phyloP scores from a whole-genome alignment of 2,797 vertebrate species.

The Melanotaenia boesemani region DNA sequence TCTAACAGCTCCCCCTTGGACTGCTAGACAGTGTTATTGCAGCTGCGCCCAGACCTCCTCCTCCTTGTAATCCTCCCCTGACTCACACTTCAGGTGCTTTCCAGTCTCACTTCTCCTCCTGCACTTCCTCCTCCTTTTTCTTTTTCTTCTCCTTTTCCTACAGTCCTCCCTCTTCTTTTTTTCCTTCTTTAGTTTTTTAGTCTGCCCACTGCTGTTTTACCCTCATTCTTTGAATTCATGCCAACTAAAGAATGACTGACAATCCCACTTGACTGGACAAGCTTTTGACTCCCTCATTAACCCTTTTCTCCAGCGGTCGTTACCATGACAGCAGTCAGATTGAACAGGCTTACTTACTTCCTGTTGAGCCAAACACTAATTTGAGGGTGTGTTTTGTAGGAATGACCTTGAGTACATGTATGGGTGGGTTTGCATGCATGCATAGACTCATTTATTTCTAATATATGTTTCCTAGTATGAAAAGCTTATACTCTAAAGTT shows the following conservation, averaged over 20 bases:
- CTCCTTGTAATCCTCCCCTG: conserved; percentile 48
- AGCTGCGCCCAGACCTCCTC: conserved; percentile 65
- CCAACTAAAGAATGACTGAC: conserved; percentile 51
- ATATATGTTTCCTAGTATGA: conserved; percentile 24
- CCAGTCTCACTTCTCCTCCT: conserved; percentile 48
- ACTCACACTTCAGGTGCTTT: conserved; percentile 79
- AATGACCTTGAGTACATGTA: conserved; percentile 50
- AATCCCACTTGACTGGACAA: conserved; percentile 53
- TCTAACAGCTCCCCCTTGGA: conserved; percentile 61
- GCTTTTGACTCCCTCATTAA: conserved; percentile 61
- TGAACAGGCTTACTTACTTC: conserved; percentile 64
- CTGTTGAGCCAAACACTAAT: conserved; percentile 68
- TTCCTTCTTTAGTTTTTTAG: conserved; percentile 23
- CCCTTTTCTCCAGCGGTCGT: conserved; percentile 46
- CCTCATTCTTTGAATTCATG: conserved; percentile 61
- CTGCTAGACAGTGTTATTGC: conserved; percentile 76
- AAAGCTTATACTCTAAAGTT: background rate
- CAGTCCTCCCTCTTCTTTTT: background rate
- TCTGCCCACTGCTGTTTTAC: conserved; percentile 27
- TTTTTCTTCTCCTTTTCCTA: background rate
- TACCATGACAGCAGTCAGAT: conserved; percentile 48
- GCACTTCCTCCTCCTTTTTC: conserved; percentile 38
- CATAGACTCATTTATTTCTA: conserved; percentile 37
- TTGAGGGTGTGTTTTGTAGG: conserved; percentile 70
- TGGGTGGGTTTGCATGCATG: conserved; percentile 43